Base-by-base conservation (phyloP, 2,888 invertebrate species). In the Parasteatoda lunata region DNA sequence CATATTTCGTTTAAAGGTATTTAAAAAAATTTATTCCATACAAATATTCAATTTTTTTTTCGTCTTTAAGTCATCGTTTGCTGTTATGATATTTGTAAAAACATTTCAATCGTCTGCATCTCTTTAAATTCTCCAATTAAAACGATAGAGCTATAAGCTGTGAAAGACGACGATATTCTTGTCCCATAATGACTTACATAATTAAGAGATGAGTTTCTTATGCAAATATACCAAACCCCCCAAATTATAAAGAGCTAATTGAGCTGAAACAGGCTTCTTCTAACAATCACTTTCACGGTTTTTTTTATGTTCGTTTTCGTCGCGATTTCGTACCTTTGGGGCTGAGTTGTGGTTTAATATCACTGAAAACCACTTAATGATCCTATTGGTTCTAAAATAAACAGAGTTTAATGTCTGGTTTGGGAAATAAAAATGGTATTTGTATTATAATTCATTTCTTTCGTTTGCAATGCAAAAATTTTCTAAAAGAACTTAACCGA, bases 301-400 rank as follows among this genome's bases (percentile, higher is more conserved):
- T 82, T 82, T 82, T 49, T 59, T 69, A 48, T 9, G 48, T 30
- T 13, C 69, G n/a, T 59, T 68, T 69, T 81, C 66, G 13, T 64
- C 51, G 52, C 68, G 48, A 54, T 68, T 68, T 68, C 47, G 54
- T 66, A 75, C 79, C 68, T 69, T 30, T 52, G 79, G 66, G 79
- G 79, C 65, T n/a, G 45, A 70, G 49, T 85, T 85, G 84, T 54
- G 84, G 84, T 85, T 78, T 85, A 79, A 78, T 85, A 85, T 85
- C 84, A 85, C 84, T 75, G 84, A 79, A 85, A 85, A 72, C 75
- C 84, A 85, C 75, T 85, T 85, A 85, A 85, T 59, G 84, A 78
- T 73, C 70, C 73, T 70, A 79, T 79, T 47, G 72, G 71, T 47
- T 48, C 49, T 68, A 75, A 78, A 79, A 85, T 85, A 85, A 85